A percentile compares a stretch with the other conserved stretches of the same genome.
These are phyloP conservation scores for Nesoenas mayeri DNA, from an alignment of 2,113 vertebrate genomes.

Conservation along the genomic window DNA sequence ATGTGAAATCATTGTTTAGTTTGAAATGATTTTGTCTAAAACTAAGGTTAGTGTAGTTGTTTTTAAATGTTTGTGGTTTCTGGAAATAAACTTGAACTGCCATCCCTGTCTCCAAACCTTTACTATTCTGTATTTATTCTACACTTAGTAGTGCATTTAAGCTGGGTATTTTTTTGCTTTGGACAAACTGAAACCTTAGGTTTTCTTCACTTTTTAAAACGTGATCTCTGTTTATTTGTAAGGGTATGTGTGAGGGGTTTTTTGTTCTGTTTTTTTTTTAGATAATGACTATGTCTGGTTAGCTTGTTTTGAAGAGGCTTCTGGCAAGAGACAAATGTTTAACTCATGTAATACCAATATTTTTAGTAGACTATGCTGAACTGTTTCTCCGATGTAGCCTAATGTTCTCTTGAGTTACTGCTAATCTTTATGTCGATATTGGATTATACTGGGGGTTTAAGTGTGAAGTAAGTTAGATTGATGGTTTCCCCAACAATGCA, in stretches of 20 bases:
- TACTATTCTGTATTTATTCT: neutral
- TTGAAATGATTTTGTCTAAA: neutral
- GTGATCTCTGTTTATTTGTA: neutral
- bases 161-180: neutral
- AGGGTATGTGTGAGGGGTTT: accelerated
- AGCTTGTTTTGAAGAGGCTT: neutral
- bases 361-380: neutral
- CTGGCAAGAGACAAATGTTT: neutral
- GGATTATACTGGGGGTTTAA: neutral
- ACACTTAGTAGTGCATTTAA: too few species aligned
- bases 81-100: neutral
- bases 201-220: neutral
- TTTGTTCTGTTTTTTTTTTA: neutral
- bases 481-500: neutral
- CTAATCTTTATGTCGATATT: neutral
- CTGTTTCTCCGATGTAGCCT: neutral
- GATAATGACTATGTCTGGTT: neutral
- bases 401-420: neutral
- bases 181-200: neutral
- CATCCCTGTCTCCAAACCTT: neutral
- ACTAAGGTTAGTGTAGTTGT: neutral
- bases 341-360: neutral
- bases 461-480: neutral
- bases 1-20: neutral
- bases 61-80: neutral